Evolutionary conservation across 2,797 vertebrate species (phyloP), one percentile per base, ranked within the genome.

Genomic region (Petrocephalus schoutedeni): DNA sequence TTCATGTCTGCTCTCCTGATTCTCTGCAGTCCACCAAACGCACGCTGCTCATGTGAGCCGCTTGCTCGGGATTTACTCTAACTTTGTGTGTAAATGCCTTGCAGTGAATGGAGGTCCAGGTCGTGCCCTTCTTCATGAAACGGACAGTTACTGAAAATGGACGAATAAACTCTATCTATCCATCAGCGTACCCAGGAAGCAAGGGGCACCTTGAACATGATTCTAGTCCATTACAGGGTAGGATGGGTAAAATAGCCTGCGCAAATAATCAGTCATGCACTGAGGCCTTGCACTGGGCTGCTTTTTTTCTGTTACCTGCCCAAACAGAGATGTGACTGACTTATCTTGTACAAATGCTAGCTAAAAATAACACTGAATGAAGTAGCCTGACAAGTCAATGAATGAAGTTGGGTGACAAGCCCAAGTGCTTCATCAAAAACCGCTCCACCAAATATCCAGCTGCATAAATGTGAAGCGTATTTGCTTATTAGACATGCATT

Each of bases 181-280:
- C 32, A 77, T 77, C 71, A 77, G 71, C 71, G 16, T 77, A 77
- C 71, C 71, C 36, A 45, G 41, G 71, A 77, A 77, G 71, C 19
- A 77, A 49, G 71, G 71, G 71, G 71, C 71, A 77, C 71, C 71
- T 77, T 77, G 41, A 77, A 77, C 71, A n/a, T 36, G 41, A 77
- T n/a, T n/a, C 36, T n/a, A 49, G 71, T 77, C 71, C 41, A 77
- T 77, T 77, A 77, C 71, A 77, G 71, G 16, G 41, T 49, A 77
- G 14, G 71, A 41, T 49, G 41, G 71, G 36, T 77, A 49, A 77
- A 41, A 77, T n/a, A 77, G 41, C 41, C 71, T 49, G 14, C n/a
- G 71, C 19, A 49, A 77, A 77, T 77, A 77, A 49, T 49, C 71
- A 77, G 71, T 77, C 71, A 77, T 77, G 71, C 71, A 0, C 41